Evolutionary conservation across 2,797 vertebrate genomes (phyloP).

Genomic region (Acanthiza pusilla): DNA sequence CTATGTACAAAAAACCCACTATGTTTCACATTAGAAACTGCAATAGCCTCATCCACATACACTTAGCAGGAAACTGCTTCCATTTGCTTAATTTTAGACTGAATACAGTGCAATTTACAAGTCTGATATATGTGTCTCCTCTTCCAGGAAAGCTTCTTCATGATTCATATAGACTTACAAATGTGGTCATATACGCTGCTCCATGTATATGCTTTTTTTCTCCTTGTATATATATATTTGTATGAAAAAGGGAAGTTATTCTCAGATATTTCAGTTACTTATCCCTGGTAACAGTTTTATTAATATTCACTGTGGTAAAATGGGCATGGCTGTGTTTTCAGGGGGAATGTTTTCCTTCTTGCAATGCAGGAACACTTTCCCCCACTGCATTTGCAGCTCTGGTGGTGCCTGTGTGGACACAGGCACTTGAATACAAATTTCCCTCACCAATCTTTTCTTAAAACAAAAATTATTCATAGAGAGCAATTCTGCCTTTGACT

Average conservation of each 20-base stretch:
- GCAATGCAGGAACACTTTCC: background rate
- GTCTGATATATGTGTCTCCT: background rate
- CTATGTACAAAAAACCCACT: background rate
- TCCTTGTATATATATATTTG: background rate
- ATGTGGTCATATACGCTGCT: background rate
- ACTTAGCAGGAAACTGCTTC: background rate
- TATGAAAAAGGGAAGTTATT: background rate
- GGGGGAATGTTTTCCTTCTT: background rate
- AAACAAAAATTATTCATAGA: background rate
- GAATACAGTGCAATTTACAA: background rate
- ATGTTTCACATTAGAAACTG: background rate
- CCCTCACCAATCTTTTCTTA: background rate
- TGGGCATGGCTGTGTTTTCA: background rate
- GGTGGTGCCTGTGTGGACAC: rapidly evolving
- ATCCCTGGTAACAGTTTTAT: background rate
- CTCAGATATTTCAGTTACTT: background rate
- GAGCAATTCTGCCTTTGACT: background rate
- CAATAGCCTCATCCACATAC: background rate
- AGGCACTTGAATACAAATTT: background rate
- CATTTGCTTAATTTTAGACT: background rate
- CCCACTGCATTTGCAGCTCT: background rate
- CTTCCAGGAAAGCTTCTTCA: background rate
- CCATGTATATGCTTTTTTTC: background rate
- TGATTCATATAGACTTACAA: background rate
- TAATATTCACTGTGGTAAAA: background rate